These are phyloP conservation scores for Lamellibrachia satsuma DNA, from an alignment of 2,888 invertebrate genomes.

Conservation along the genomic window DNA sequence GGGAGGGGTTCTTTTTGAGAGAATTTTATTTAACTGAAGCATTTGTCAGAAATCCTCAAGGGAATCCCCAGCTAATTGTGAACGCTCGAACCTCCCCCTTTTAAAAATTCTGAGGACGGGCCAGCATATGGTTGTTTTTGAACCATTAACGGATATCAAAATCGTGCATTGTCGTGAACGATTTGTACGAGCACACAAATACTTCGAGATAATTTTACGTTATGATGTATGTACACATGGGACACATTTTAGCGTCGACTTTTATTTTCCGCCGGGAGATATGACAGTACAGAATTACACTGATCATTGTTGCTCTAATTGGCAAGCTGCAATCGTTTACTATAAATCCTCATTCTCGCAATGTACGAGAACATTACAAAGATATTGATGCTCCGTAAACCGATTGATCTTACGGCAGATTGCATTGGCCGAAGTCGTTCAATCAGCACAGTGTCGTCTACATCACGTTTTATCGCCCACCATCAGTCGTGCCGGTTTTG, in stretches of 20 bases:
- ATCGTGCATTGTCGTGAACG: background rate
- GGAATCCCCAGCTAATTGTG: too few species aligned
- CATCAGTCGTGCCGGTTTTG: background rate
- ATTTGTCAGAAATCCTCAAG: too few species aligned
- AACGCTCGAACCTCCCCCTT: too few species aligned
- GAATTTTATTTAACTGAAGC: too few species aligned
- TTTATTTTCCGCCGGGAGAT: background rate
- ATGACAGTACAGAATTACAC: background rate
- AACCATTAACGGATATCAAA: background rate
- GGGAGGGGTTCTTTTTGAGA: too few species aligned
- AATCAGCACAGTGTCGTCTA: background rate
- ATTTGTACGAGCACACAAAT: background rate
- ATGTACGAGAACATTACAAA: conserved; percentile 10
- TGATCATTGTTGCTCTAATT: background rate
- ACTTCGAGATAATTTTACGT: background rate
- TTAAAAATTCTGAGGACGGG: too few species aligned
- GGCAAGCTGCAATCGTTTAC: conserved; percentile 13
- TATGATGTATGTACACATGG: background rate
- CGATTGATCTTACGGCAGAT: background rate
- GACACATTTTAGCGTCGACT: background rate
- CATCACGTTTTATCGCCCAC: conserved; percentile 6
- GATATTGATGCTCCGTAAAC: background rate
- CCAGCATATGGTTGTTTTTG: background rate
- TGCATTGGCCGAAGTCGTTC: background rate
- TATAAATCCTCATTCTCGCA: background rate